Base-by-base conservation (phyloP, 2,888 invertebrate genomes). In the Aricia artaxerxes region DNA sequence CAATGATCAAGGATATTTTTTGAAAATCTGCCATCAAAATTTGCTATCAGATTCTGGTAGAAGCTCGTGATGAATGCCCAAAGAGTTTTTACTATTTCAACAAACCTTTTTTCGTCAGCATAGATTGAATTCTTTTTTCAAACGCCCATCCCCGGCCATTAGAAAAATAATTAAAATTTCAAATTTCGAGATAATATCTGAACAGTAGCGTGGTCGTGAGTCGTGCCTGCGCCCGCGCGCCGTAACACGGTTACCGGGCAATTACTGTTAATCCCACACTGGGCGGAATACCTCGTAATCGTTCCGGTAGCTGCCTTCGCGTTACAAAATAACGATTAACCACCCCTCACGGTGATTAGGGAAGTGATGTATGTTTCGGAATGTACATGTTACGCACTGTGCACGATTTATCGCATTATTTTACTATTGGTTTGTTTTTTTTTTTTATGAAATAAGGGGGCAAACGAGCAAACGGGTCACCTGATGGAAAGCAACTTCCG, bases 151-250 rank as follows among this genome's bases (percentile, higher is more conserved):
- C 7, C 76, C 53, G 76, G 31, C 76, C 57, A 49, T 76, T 76
- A 76, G 57, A 53, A 57, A 76, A 76, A 53, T 76, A 76, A 76
- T 76, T 76, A 76, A 76, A 76, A 76, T 31, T 24, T 49, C 6
- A 57, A 76, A 53, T 76, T 49, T 53, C 16, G 35, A 76, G 76
- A 76, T 76, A 76, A 35, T 76, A 76, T 76, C 76, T 57, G 7
- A 75, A 76, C 76, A 57, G 76, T 76, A 76, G 76, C 76, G 53
- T 76, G 49, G 75, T 49, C 31, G 75, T 75, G 75, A 75, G 75
- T 84, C 83, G 84, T 83, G 84, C 82, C 80, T 78, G 44, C 75
- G 80, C 84, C 80, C 77, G 77, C 80, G 53, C 80, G 80, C 75
- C 78, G 80, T 82, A 82, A 82, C 82, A 73, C 80, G 79, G 82